Conservation (phyloP, 2,888 invertebrate genomes). For the Notodonta dromedarius region DNA sequence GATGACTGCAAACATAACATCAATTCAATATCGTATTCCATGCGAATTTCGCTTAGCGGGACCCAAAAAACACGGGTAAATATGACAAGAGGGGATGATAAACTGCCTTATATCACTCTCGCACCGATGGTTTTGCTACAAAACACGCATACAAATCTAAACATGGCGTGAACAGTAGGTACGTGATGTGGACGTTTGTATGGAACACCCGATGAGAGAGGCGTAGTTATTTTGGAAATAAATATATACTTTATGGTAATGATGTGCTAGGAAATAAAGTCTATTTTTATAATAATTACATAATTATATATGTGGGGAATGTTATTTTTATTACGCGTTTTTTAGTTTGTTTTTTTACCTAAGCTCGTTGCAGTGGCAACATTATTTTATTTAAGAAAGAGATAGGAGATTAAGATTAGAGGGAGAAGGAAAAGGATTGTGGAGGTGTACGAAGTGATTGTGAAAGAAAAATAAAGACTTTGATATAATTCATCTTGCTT, state of each 20-base stretch:
- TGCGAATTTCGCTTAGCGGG: constrained; percentile 32
- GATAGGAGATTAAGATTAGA: no score
- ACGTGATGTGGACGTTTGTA: constrained; percentile 34
- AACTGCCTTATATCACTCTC: constrained; percentile 58
- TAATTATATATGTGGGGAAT: no score
- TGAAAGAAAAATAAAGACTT: no score
- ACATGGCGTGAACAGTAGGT: constrained; percentile 39
- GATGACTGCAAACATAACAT: constrained; percentile 6
- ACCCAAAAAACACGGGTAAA: constrained; percentile 47
- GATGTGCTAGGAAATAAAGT: constrained; percentile 5
- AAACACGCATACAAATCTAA: constrained; percentile 31
- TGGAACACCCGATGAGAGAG: constrained; percentile 21
- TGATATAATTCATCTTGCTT: no score
- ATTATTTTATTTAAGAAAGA: no score
- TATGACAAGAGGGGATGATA: constrained; percentile 61
- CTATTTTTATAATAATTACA: no score
- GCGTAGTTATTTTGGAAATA: not conserved
- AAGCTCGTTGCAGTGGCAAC: no score
- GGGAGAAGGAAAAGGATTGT: no score
- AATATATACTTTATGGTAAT: constrained; percentile 13
- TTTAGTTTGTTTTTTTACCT: no score
- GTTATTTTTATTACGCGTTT: no score
- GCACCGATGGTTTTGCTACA: constrained; percentile 50
- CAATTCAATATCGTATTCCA: constrained; percentile 28
- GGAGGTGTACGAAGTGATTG: no score